Conservation (phyloP, 2,888 invertebrate genomes). For the Corythucha ciliata region DNA sequence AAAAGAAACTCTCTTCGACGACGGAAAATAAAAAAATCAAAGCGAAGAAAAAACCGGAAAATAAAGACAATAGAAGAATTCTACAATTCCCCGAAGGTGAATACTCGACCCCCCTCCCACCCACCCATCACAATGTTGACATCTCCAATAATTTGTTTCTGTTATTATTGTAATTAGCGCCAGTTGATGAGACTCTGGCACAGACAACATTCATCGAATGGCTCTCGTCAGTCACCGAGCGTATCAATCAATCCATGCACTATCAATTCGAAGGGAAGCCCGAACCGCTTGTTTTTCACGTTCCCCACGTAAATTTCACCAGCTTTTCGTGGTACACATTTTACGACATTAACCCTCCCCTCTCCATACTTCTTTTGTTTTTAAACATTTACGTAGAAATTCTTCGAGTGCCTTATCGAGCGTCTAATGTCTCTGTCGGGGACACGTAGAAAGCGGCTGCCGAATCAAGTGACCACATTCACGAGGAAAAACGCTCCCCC, state of each 20-base stretch:
- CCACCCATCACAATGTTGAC: too few relatives aligned
- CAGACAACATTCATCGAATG: slow-evolving; percentile 51
- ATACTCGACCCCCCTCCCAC: too few relatives aligned
- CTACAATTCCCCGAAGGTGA: too few relatives aligned
- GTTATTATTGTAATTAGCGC: too few relatives aligned
- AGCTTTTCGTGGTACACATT: neutral
- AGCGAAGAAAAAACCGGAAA: too few relatives aligned
- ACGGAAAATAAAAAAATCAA: too few relatives aligned
- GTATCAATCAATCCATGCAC: slow-evolving; percentile 64
- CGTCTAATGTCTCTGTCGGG: slow-evolving; percentile 49
- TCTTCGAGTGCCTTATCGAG: slow-evolving; percentile 63
- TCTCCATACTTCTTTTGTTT: neutral
- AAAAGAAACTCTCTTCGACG: too few relatives aligned
- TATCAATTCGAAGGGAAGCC: slow-evolving; percentile 57
- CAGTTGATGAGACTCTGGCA: slow-evolving; percentile 22
- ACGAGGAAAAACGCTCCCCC: slow-evolving; percentile 51
- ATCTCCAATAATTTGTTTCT: too few relatives aligned
- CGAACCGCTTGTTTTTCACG: slow-evolving; percentile 58
- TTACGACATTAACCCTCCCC: neutral
- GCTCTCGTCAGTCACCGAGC: slow-evolving; percentile 66
- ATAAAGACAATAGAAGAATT: too few relatives aligned
- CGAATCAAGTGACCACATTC: slow-evolving; percentile 54
- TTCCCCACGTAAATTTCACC: slow-evolving; percentile 49
- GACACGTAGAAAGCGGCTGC: slow-evolving; percentile 53
- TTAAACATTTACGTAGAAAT: slow-evolving; percentile 45